Base-by-base conservation (phyloP, 2,888 invertebrate genomes). In the Drosophila mulleri region DNA sequence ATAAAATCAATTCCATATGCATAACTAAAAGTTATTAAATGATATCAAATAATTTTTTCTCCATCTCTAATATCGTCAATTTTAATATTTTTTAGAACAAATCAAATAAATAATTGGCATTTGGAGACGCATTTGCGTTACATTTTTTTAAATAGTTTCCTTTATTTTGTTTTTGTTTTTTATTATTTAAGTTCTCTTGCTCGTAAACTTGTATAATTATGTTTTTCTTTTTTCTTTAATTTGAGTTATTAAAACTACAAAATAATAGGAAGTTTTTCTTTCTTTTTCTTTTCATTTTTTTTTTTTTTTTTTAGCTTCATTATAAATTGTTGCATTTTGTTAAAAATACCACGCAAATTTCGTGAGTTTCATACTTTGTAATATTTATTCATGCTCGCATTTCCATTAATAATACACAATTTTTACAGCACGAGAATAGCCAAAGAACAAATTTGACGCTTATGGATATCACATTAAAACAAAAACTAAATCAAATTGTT, bases 211-310 rank as follows among this genome's bases (percentile, higher is more conserved):
- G 47, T 75, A 73, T 75, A 54, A 58, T 63, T 67, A 64, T 67
- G 29, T 64, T 44, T 39, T 59, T 44, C 62, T 23, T 68, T 56
- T 48, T 16, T 48, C 6, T 50, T 50, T 32, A 12, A 18, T 41
- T 67, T 75, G 68, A 75, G 70, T 73, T 71, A 72, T 72, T 84
- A 82, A 76, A 84, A 83, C 83, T 88, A 88, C 79, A 82, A 88
- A 86, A 86, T 86, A 86, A 82, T 87, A 86, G 86, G 89, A 86
- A 86, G 83, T 81, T 84, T 75, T 79, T 85, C 61, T 67, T 73
- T 59, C 54, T 67, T 58, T 72, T 58, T 23, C 5, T 37, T 68
- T n/a, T 14, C 12, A 61, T 70, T 35, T 52, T n/a, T 63, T 23
- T 54, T 14, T 58, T 67, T 47, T 54, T 56, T 63, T 8, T 56